Evolutionary conservation across 1,140 invertebrate species (phyloP).

Genomic region (Tetraneura akinire): DNA sequence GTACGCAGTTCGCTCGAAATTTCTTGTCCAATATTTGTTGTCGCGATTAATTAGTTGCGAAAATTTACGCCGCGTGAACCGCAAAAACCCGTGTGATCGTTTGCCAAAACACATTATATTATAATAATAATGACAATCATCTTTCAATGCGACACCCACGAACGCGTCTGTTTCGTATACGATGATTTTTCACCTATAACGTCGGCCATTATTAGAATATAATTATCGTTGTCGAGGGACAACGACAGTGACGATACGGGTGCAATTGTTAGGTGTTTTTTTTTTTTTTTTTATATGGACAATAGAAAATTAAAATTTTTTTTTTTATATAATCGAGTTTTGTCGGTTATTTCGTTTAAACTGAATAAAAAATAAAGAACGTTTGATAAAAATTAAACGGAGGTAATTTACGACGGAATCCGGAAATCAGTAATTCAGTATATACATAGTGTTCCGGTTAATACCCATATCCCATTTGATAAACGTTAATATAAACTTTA

Average conservation of each 20-base stretch:
- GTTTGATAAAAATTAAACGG: no score
- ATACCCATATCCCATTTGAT: no score
- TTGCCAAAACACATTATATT: slow-evolving; percentile 11
- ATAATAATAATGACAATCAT: background rate
- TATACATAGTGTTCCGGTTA: no score
- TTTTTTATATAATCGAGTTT: no score
- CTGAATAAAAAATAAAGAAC: no score
- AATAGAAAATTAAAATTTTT: no score
- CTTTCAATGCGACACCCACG: background rate
- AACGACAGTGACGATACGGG: background rate
- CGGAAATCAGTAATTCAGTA: no score
- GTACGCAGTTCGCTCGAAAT: background rate
- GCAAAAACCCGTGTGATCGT: slow-evolving; percentile 22
- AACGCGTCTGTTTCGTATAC: background rate
- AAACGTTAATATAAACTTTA: no score
- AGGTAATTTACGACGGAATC: no score
- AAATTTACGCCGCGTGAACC: background rate
- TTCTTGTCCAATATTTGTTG: background rate
- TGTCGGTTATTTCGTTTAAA: no score
- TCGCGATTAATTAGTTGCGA: background rate
- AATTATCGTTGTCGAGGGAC: background rate
- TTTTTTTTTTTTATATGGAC: no score
- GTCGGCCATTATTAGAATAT: background rate
- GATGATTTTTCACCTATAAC: background rate
- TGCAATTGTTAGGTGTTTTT: no score